These are phyloP conservation scores for Harmothoe impar DNA, from an alignment of 2,888 invertebrate species.

Conservation along the genomic window DNA sequence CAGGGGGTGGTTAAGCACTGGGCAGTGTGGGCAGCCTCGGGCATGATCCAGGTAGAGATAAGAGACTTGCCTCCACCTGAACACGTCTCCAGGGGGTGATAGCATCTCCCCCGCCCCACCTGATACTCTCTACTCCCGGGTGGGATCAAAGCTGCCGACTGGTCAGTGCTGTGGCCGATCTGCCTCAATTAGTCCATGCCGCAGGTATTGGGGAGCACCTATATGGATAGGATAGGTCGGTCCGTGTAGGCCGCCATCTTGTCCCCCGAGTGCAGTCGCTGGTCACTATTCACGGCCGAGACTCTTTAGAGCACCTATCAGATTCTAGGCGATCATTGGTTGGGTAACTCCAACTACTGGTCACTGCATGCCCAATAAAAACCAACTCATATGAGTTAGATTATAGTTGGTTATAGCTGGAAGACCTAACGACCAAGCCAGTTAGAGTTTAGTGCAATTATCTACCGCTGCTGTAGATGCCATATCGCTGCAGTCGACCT, in stretches of 20 bases:
- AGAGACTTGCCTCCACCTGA: background rate
- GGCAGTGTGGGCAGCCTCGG: background rate
- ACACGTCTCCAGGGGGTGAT: constrained; percentile 46
- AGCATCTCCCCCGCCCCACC: constrained; percentile 36
- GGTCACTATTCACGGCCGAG: too few relatives aligned
- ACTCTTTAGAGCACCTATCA: too few relatives aligned
- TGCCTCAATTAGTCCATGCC: background rate
- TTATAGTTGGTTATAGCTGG: too few relatives aligned
- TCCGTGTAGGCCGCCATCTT: background rate
- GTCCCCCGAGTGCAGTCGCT: too few relatives aligned
- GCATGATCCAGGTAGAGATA: constrained; percentile 29
- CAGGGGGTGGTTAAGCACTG: background rate
- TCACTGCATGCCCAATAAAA: too few relatives aligned
- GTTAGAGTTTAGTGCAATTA: too few relatives aligned
- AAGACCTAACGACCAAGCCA: too few relatives aligned
- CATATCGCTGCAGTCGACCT: background rate
- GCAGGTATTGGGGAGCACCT: background rate
- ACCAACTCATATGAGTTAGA: too few relatives aligned
- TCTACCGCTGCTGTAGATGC: too few relatives aligned
- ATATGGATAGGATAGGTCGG: background rate
- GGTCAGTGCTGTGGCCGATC: constrained; percentile 9
- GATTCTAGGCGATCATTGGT: too few relatives aligned
- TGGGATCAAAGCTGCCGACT: constrained; percentile 43
- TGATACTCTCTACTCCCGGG: constrained; percentile 53
- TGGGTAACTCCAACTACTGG: too few relatives aligned